A percentile compares a stretch with the other conserved stretches of the same genome.
Evolutionary conservation across 30 jellyfish, hydroid and myxozoan species (phyloP).

Genomic region (Hydra vulgaris): DNA sequence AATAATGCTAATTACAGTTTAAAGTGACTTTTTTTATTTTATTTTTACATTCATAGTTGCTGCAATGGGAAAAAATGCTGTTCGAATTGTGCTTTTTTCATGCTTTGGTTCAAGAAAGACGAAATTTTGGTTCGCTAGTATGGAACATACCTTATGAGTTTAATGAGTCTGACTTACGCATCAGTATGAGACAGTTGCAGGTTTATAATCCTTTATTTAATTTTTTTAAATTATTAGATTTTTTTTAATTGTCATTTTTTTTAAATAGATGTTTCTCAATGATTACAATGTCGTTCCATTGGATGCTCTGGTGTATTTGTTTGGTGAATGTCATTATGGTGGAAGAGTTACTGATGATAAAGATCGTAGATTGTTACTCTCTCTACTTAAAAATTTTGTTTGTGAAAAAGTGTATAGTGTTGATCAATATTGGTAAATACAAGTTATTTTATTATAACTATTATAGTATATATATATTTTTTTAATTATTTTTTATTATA

Average conservation of each 20-base stretch:
- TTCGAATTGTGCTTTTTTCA: slow-evolving; percentile 96
- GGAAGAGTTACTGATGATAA: slow-evolving; percentile 99
- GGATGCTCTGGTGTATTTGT: slow-evolving; percentile 80
- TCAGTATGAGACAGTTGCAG: slow-evolving; percentile 99
- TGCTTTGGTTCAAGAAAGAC: slow-evolving; percentile 93
- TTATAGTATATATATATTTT: too few relatives aligned
- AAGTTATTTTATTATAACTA: too few relatives aligned
- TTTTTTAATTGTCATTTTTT: background rate
- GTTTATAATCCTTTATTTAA: slow-evolving; percentile 11
- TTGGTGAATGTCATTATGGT: slow-evolving; percentile 98
- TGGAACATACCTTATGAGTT: slow-evolving; percentile 99
- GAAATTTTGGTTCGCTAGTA: slow-evolving; percentile 97
- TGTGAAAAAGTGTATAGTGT: slow-evolving; percentile 46
- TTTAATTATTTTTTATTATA: too few relatives aligned
- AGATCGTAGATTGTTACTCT: slow-evolving; percentile 79
- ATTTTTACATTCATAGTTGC: too few relatives aligned
- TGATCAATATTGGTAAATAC: slow-evolving; percentile 80
- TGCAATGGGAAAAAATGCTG: slow-evolving; percentile 90
- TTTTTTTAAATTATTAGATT: background rate
- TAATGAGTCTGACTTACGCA: slow-evolving; percentile 90
- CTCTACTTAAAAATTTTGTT: slow-evolving; percentile 59
- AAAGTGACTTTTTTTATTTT: too few relatives aligned
- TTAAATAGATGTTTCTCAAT: slow-evolving; percentile 84
- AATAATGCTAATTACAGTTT: too few relatives aligned
- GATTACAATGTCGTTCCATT: slow-evolving; percentile 85